phyloP scores from a whole-genome alignment of 2,797 vertebrate genomes.

The Pelodytes ibericus region DNA sequence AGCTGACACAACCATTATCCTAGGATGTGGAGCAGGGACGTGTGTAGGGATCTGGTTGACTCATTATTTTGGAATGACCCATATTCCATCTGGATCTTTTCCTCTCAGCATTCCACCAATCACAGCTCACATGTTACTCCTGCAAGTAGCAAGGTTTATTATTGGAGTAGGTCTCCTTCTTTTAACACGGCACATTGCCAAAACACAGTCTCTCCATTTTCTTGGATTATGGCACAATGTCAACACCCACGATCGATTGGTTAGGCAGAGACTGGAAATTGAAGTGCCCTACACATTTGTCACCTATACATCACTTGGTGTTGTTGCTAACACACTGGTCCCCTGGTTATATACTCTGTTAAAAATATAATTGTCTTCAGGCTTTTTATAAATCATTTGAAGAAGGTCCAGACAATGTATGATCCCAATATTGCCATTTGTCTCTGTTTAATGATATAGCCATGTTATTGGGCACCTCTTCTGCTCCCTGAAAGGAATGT shows the following conservation, averaged over 20 bases:
- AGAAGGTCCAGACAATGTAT: no score
- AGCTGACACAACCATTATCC: slow-evolving; percentile 88
- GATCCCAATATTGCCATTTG: no score
- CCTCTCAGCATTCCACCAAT: slow-evolving; percentile 69
- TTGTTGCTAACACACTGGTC: slow-evolving; percentile 80
- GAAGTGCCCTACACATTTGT: slow-evolving; percentile 92
- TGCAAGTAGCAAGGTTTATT: slow-evolving; percentile 65
- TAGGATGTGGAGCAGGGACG: slow-evolving; percentile 79
- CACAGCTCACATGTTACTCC: slow-evolving; percentile 26
- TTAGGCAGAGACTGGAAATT: slow-evolving; percentile 81
- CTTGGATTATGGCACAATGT: slow-evolving; percentile 78
- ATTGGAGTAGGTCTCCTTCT: slow-evolving; percentile 78
- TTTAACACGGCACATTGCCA: slow-evolving; percentile 74
- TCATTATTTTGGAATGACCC: slow-evolving; percentile 69
- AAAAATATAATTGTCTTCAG: slow-evolving; percentile 71
- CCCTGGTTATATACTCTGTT: slow-evolving; percentile 77
- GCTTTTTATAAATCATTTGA: no score
- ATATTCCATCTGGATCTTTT: slow-evolving; percentile 58
- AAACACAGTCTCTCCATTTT: slow-evolving; percentile 70
- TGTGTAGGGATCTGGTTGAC: slow-evolving; percentile 88
- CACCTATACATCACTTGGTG: slow-evolving; percentile 83
- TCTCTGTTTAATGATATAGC: no score
- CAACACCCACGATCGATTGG: slow-evolving; percentile 65
- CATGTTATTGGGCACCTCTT: no score
- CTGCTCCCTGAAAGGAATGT: no score